phyloP scores from a whole-genome alignment of 2,113 vertebrate species.

The Plecotus auritus region DNA sequence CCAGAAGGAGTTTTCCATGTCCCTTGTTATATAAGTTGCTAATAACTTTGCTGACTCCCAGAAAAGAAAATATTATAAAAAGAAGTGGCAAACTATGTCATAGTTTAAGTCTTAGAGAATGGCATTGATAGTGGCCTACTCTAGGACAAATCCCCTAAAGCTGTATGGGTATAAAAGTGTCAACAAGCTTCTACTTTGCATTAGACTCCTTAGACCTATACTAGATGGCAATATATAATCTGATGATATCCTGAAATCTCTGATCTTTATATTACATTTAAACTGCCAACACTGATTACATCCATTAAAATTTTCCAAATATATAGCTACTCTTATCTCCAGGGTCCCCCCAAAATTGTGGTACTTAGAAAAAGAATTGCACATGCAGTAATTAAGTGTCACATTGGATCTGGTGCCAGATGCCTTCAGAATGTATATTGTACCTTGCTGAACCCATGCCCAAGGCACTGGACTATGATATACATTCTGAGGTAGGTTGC shows the following conservation, averaged over 20 bases:
- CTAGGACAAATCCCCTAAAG: neutral
- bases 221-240: neutral
- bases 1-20: neutral
- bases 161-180: neutral
- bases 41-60: neutral
- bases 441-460: neutral
- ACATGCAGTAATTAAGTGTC: neutral
- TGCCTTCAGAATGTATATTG: neutral
- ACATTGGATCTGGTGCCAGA: neutral
- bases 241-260: neutral
- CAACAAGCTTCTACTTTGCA: neutral
- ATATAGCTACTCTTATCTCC: neutral
- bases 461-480: neutral
- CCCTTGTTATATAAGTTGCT: neutral
- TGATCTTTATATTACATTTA: neutral
- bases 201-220: neutral
- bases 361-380: neutral
- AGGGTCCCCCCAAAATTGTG: neutral
- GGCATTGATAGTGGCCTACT: neutral
- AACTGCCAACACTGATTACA: neutral
- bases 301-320: neutral
- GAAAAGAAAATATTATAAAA: neutral
- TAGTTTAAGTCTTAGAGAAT: neutral
- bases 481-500: neutral
- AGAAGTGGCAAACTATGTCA: neutral